These are phyloP conservation scores for Ridgeia piscesae DNA, from an alignment of 1,140 invertebrate genomes.

Conservation along the genomic window DNA sequence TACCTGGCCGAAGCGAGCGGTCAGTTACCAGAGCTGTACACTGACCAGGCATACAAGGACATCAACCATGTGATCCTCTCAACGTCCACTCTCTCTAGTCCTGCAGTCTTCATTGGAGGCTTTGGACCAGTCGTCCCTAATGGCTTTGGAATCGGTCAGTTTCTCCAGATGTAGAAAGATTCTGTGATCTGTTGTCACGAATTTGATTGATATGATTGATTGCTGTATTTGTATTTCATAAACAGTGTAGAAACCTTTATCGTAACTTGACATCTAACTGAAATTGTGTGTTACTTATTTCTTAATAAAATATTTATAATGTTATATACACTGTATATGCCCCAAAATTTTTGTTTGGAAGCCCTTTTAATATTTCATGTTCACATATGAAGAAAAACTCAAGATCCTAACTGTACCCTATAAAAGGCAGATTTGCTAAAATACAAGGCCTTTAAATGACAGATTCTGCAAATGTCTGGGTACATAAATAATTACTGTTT, in stretches of 20 bases:
- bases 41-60: constrained; percentile 75
- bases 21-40: constrained; percentile 69
- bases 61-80: constrained; percentile 93
- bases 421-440: no score
- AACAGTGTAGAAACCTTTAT: not conserved
- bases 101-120: constrained; percentile 83
- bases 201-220: not conserved
- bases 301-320: not conserved
- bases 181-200: not conserved
- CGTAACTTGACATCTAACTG: not conserved
- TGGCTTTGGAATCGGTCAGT: constrained; percentile 81
- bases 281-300: not conserved
- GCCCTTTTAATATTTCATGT: no score
- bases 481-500: no score
- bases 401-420: no score
- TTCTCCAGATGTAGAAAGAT: not conserved
- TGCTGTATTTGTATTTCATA: not conserved
- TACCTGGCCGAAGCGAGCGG: constrained; percentile 64
- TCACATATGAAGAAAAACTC: no score
- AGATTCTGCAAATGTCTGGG: no score
- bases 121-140: constrained; percentile 90
- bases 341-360: no score
- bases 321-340: no score
- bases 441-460: no score
- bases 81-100: constrained; percentile 88